Evolutionary conservation across 2,888 invertebrate genomes (phyloP), one percentile per base, ranked within the genome.

Genomic region (Epirrita christyi): DNA sequence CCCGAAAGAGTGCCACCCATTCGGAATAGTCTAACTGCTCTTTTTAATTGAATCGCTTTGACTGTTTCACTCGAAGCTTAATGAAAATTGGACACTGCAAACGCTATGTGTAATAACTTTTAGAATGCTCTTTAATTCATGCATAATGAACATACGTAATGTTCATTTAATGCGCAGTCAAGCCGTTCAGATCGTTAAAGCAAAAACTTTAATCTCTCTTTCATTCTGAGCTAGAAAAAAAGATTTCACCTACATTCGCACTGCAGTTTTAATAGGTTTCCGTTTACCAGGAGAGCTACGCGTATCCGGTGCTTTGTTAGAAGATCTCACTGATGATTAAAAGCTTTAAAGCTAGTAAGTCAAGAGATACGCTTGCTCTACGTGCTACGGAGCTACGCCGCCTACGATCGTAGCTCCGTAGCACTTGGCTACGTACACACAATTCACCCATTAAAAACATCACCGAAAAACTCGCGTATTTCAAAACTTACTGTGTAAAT

Each of bases 371-470:
- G 36, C 28, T 43, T 37, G 11, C 21, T 48, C 45, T 45, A 55
- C 46, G 36, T n/a, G 49, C 59, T 68, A 73, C 71, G 66, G 7
- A 68, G 71, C 63, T 63, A 62, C 40, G 41, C 32, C 7, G 67
- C 71, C 63, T 63, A 62, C 40, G 41, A 36, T 32, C 57, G 67
- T 79, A 79, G 76, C 15, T 37, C 15, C 70, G 70, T 72, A 72
- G 71, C 66, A 43, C 44, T 45, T 14, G 32, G 64, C 71, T 71
- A 73, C 72, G 69, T 50, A 59, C 49, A 27, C 28, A 61, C 57
- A 59, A 55, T 27, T 51, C 45, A 14, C 15, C 52, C 57, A 46
- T 63, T 47, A 47, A 48, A 53, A 58, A 56, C 55, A 55, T 46
- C 44, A 56, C 50, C 61, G 51, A 63, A 66, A 52, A 67, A 62